Conservation (phyloP, 2,113 vertebrate genomes). For the Pristiophorus japonicus region DNA sequence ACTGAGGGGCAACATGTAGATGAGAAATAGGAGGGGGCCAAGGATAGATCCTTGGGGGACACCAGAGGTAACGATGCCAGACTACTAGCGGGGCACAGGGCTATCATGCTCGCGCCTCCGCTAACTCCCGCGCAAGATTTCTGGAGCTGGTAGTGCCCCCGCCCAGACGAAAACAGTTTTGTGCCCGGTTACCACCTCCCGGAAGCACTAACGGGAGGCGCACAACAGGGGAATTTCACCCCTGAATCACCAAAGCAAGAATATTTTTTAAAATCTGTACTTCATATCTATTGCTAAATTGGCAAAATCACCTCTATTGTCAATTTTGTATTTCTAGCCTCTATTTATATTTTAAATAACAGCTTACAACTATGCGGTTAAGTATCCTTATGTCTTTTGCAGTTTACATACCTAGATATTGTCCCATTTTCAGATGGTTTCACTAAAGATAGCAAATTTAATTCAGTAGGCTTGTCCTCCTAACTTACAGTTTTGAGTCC, state of each 20-base stretch:
- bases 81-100: no score
- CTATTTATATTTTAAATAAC: background rate
- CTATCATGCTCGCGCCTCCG: no score
- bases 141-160: no score
- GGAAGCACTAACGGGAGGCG: no score
- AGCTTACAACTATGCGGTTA: background rate
- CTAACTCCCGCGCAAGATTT: no score
- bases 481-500: background rate
- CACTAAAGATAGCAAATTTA: background rate
- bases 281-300: background rate
- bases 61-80: no score
- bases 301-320: background rate
- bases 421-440: background rate
- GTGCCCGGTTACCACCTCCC: no score
- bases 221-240: no score
- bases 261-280: background rate
- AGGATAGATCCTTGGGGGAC: no score
- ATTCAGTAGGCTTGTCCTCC: background rate
- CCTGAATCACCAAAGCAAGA: background rate
- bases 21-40: no score
- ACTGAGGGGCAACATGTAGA: no score
- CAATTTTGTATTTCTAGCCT: background rate
- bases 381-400: background rate
- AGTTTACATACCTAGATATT: background rate
- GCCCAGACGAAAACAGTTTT: no score